Percentiles rank a stretch among this genome's conserved stretches.
These are phyloP conservation scores for Sympetrum striolatum DNA, from an alignment of 2,888 invertebrate genomes.

Conservation along the genomic window DNA sequence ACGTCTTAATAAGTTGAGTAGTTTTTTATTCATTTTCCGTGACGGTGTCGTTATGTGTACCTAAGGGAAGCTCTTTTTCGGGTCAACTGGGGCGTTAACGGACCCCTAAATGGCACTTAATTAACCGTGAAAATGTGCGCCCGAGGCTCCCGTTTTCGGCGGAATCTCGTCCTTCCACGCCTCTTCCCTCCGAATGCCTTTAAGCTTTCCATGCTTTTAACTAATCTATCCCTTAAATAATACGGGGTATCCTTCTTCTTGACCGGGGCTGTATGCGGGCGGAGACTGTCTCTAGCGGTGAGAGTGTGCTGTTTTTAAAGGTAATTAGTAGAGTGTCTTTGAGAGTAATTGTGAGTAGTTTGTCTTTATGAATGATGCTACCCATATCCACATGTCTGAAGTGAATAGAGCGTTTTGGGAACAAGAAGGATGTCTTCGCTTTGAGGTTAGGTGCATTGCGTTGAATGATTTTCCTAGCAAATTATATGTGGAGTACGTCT, in stretches of 20 bases:
- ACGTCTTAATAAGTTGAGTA: neutral
- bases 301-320: too few relatives aligned
- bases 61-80: neutral
- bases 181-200: neutral
- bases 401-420: too few relatives aligned
- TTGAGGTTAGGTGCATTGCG: too few relatives aligned
- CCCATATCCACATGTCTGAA: too few relatives aligned
- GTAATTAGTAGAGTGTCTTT: too few relatives aligned
- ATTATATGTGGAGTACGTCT: too few relatives aligned
- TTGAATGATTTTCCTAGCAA: too few relatives aligned
- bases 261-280: neutral
- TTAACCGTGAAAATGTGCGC: slow-evolving; percentile 33
- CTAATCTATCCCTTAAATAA: neutral
- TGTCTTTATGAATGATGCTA: too few relatives aligned
- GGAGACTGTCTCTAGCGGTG: neutral
- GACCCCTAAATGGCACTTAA: slow-evolving; percentile 10
- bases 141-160: neutral
- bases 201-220: neutral
- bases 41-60: neutral
- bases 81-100: slow-evolving; percentile 15
- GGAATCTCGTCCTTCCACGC: neutral
- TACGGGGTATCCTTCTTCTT: neutral
- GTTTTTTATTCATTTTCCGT: neutral
- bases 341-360: too few relatives aligned
- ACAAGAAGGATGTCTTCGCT: too few relatives aligned